Evolutionary conservation across 2,888 invertebrate genomes (phyloP), one percentile per base, ranked within the genome.

Genomic region (Alcis repandata): DNA sequence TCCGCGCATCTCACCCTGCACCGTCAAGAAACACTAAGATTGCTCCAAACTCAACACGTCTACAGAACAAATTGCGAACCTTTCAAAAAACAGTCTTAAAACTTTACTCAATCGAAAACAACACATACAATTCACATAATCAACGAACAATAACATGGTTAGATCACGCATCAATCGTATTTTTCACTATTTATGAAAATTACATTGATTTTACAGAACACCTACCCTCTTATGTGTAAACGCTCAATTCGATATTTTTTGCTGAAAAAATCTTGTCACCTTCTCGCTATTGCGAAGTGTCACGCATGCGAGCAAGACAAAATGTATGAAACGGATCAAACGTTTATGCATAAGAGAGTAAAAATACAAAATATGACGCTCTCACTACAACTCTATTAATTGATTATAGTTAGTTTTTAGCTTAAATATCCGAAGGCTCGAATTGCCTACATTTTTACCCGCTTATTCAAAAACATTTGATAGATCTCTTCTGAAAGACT

Each of bases 151-250:
- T 49, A 77, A 67, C 40, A 40, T 52, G 40, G 58, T 64, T 63
- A 64, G 65, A 27, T 75, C 74, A 75, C 33, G 17, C 67, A 80
- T 82, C 89, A 91, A 90, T 85, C 11, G 60, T 84, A 87, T 84
- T 89, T 82, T 91, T 91, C 90, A 87, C 60, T 73, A 45, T 56
- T 13, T 76, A 81, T 85, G 88, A 91, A 90, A 86, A 87, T 87
- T 87, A 89, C 80, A 87, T 90, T 91, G 89, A 87, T 56, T 33
- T 7, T 59, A 63, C 53, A 15, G 20, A 48, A 70, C 69, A 71
- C 65, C 15, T 48, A 48, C 27, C 27, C 27, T 27, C 27, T 27
- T 6, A 27, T 27, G 27, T 27, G 3, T 27, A 6, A 27, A 27
- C 27, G 27, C 27, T 27, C 6, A 27, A 27, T 27, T 27, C 27